Percentiles rank a stretch among this genome's conserved stretches.
Evolutionary conservation across 2,888 invertebrate species (phyloP).

Genomic region (Perdita meconis): DNA sequence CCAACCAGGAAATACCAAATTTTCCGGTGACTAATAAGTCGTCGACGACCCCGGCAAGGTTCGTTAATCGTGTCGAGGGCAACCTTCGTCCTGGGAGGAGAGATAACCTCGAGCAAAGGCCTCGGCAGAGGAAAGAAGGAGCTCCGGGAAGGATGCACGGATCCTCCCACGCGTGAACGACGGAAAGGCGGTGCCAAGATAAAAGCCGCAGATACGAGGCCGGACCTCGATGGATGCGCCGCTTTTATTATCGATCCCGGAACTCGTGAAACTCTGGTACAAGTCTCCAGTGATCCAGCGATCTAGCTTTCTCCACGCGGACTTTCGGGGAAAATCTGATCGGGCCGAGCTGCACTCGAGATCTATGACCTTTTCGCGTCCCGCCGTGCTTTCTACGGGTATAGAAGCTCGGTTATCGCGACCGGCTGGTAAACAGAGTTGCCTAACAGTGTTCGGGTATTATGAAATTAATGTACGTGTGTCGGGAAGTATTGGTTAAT

Average conservation of each 20-base stretch:
- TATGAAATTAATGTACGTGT: no score
- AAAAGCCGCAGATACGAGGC: slow-evolving; percentile 43
- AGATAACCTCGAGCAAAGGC: slow-evolving; percentile 32
- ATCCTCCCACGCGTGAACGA: slow-evolving; percentile 63
- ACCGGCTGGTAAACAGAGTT: not conserved
- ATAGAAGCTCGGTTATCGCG: not conserved
- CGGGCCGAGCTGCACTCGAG: slow-evolving; percentile 4
- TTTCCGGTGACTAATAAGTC: not conserved
- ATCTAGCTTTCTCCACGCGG: slow-evolving; percentile 33
- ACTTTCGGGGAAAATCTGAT: slow-evolving; percentile 30
- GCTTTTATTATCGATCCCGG: slow-evolving; percentile 49
- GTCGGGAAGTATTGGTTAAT: no score
- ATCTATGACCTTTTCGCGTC: slow-evolving; percentile 31
- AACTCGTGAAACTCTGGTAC: slow-evolving; percentile 18
- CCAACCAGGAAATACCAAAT: not conserved
- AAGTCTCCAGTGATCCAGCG: not conserved
- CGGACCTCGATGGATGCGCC: slow-evolving; percentile 28
- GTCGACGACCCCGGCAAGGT: not conserved
- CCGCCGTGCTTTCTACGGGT: slow-evolving; percentile 14
- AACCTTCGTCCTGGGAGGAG: slow-evolving; percentile 19
- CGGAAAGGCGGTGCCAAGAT: slow-evolving; percentile 63
- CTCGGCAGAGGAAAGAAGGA: slow-evolving; percentile 18
- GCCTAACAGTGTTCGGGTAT: no score
- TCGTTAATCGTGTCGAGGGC: slow-evolving; percentile 2
- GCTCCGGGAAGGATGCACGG: slow-evolving; percentile 48